These are phyloP conservation scores for Arrhamphus sclerolepis DNA, from an alignment of 2,797 vertebrate species.

Conservation along the genomic window DNA sequence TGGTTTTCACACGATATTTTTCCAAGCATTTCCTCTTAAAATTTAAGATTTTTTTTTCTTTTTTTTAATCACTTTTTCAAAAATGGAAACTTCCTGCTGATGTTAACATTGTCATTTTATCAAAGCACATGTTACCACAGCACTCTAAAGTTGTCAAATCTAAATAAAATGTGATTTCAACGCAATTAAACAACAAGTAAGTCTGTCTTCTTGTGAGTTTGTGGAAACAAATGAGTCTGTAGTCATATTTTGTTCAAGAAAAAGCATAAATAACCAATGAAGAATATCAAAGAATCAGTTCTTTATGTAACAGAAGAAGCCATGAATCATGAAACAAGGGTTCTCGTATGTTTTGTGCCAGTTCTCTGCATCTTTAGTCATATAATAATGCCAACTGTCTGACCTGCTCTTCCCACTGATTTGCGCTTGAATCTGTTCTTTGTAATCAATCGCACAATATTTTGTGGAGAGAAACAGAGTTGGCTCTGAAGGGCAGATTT, in stretches of 20 bases:
- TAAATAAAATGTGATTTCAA: slow-evolving; percentile 39
- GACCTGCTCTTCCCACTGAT: slow-evolving; percentile 4
- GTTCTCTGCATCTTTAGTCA: slow-evolving; percentile 2
- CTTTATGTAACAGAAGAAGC: neutral
- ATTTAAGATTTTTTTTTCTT: slow-evolving; percentile 23
- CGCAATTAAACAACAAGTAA: slow-evolving; percentile 35
- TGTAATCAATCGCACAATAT: slow-evolving; percentile 10
- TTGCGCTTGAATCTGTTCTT: slow-evolving; percentile 13
- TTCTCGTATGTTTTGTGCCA: slow-evolving; percentile 14
- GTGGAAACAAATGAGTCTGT: neutral
- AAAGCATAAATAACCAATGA: neutral
- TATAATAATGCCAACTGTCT: neutral
- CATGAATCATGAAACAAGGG: slow-evolving; percentile 9
- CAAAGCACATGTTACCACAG: slow-evolving; percentile 39
- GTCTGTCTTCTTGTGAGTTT: slow-evolving; percentile 19
- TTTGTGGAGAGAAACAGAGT: neutral
- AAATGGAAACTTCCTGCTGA: neutral
- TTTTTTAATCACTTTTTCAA: no score
- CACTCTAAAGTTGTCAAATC: slow-evolving; percentile 19
- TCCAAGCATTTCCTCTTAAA: slow-evolving; percentile 21
- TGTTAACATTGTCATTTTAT: slow-evolving; percentile 16
- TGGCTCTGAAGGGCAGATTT: neutral
- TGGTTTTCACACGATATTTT: slow-evolving; percentile 9
- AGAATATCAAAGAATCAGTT: neutral
- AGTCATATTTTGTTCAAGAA: slow-evolving; percentile 6